A percentile compares a stretch with the other conserved stretches of the same genome.
Evolutionary conservation across 2,888 invertebrate species (phyloP).

Genomic region (Mythimna albipuncta): DNA sequence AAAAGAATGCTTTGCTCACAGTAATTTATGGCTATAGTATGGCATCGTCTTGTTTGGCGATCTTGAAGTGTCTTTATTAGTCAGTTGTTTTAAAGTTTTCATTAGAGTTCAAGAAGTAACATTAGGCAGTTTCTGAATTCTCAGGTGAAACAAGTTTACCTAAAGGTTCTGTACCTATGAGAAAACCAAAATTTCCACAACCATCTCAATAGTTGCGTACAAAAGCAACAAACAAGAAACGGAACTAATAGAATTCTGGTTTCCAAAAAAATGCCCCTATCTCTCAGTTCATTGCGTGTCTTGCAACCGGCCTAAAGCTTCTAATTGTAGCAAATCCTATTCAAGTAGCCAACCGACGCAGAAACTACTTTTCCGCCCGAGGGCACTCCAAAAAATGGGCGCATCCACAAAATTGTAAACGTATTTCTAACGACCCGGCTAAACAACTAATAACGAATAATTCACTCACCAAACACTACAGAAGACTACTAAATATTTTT

Average conservation of each 20-base stretch:
- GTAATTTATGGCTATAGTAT: background rate
- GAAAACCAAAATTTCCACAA: slow-evolving; percentile 19
- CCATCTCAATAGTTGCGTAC: slow-evolving; percentile 31
- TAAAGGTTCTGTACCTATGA: background rate
- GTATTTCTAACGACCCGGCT: slow-evolving; percentile 79
- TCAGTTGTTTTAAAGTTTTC: background rate
- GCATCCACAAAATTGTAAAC: slow-evolving; percentile 81
- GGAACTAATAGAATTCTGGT: slow-evolving; percentile 49
- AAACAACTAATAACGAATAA: slow-evolving; percentile 84
- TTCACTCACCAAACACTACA: slow-evolving; percentile 79
- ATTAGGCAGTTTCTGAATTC: too few species aligned
- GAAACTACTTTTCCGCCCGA: slow-evolving; percentile 83
- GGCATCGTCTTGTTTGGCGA: background rate
- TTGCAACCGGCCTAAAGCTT: slow-evolving; percentile 74
- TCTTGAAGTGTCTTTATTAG: background rate
- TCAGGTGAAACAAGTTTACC: background rate
- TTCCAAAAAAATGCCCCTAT: slow-evolving; percentile 63
- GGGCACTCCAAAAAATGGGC: slow-evolving; percentile 74
- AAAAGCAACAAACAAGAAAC: slow-evolving; percentile 48
- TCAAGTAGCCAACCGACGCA: slow-evolving; percentile 81
- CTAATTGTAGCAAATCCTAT: slow-evolving; percentile 87
- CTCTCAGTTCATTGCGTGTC: slow-evolving; percentile 64
- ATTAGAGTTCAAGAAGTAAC: too few species aligned
- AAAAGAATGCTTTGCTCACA: background rate
- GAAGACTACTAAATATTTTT: slow-evolving; percentile 66